Conservation (phyloP, 2,888 invertebrate genomes). For the Chromoteleia sp. region DNA sequence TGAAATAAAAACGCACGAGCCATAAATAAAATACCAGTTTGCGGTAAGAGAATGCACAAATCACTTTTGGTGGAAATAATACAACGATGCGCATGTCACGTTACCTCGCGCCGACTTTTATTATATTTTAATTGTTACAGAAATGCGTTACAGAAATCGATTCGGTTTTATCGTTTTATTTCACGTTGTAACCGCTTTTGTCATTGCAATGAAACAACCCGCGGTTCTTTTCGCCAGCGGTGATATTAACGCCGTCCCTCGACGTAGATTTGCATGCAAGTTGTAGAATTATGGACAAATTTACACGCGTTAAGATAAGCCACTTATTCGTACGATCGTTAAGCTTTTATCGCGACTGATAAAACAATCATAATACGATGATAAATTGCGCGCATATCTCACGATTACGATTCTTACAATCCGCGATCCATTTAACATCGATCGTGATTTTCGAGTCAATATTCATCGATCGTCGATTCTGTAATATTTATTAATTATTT, state of each 20-base stretch:
- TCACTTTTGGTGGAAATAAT: constrained; percentile 46
- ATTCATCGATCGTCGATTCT: not conserved
- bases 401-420: constrained; percentile 6
- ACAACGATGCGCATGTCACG: constrained; percentile 26
- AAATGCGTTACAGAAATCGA: not conserved
- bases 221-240: constrained; percentile 28
- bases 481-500: constrained; percentile 15
- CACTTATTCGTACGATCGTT: constrained; percentile 37
- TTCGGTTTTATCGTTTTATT: not conserved
- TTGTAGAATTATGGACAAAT: constrained; percentile 43
- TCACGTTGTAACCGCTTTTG: no score
- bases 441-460: constrained; percentile 22
- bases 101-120: not conserved
- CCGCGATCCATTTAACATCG: constrained; percentile 5
- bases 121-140: constrained; percentile 13
- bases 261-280: constrained; percentile 5
- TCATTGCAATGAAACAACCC: no score
- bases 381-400: constrained; percentile 27
- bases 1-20: constrained; percentile 49
- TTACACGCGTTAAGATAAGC: constrained; percentile 19
- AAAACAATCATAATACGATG: constrained; percentile 45
- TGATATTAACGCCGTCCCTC: constrained; percentile 13
- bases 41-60: constrained; percentile 49
- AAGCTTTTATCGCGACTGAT: constrained; percentile 50
- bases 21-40: constrained; percentile 68